Base-by-base conservation (phyloP, 2,113 vertebrate species). In the Oncorhynchus keta region DNA sequence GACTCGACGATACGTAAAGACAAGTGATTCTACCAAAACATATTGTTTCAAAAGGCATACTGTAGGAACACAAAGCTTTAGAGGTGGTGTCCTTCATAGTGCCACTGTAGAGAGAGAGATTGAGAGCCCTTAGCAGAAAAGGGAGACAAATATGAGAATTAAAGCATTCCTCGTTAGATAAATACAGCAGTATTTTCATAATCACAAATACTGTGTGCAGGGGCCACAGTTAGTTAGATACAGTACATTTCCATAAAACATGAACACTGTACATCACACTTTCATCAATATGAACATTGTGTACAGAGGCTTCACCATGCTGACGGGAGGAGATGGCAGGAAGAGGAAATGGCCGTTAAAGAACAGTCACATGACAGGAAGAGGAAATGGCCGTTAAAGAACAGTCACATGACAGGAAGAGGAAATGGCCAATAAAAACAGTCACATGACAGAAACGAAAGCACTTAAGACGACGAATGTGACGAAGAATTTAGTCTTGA, bases 291-390 rank as follows among this genome's bases (percentile, higher is more conserved):
- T 93, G 87, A 92, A 93, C 90, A 93, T 92, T 91, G 89, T 85
- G 93, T 94, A 95, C 91, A 92, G 92, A 84, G 81, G 94, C 93
- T 95, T 94, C 94, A 95, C 94, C 92, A 92, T 94, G 92, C 92
- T 90, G 92, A 96, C 92, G 73, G 89, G 90, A 93, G 86, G 92
- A 94, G 90, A 86, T 89, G 90, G 91, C 89, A 92, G 93, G 93
- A 93, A 95, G 92, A 93, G 92, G 89, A 88, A 92, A 94, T 93
- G 92, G 92, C 89, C 90, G 86, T 90, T 92, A 93, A 91, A 92
- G 87, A 91, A 94, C 91, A 90, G 80, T 93, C 92, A 94, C 89
- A 80, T 85, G 87, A 90, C 86, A 88, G 90, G 91, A 93, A 91
- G 90, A 92, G 92, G 89, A 88, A 92, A 94, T 93, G 92, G 92